Conservation (phyloP, 1,140 invertebrate genomes). For the Ceratosolen solmsi region DNA sequence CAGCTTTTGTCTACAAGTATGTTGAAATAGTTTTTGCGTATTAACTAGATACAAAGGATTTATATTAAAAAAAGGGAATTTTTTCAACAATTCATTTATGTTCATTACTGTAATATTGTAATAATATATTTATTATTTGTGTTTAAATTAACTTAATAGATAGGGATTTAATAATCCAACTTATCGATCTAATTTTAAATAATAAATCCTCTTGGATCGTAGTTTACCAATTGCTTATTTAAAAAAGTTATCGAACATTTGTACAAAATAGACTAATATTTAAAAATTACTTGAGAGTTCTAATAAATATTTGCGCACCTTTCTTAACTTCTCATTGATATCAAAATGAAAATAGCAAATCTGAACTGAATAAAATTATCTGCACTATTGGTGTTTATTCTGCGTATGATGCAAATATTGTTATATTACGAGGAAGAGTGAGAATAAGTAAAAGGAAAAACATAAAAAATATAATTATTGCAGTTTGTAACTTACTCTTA, state of each 20-base stretch:
- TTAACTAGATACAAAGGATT: background rate
- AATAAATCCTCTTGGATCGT: background rate
- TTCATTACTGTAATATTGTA: background rate
- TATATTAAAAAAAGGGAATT: background rate
- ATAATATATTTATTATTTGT: background rate
- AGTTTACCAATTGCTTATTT: background rate
- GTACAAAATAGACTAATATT: background rate
- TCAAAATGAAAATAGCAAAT: conserved; percentile 7
- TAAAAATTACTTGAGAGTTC: background rate
- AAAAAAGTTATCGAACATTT: background rate
- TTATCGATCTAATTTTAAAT: background rate
- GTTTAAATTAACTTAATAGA: background rate
- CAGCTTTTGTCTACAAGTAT: background rate
- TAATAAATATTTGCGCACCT: background rate
- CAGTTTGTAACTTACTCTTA: background rate
- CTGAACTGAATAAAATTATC: conserved; percentile 22
- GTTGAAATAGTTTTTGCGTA: background rate
- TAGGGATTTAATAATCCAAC: background rate
- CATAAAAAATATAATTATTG: background rate
- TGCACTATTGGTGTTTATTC: conserved; percentile 25
- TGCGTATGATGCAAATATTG: conserved; percentile 21
- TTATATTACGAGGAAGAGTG: conserved; percentile 21
- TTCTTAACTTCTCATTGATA: conserved; percentile 11
- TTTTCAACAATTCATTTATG: background rate
- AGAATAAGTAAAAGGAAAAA: background rate